Evolutionary conservation across 2,113 vertebrate genomes (phyloP).

Genomic region (Pipa parva): DNA sequence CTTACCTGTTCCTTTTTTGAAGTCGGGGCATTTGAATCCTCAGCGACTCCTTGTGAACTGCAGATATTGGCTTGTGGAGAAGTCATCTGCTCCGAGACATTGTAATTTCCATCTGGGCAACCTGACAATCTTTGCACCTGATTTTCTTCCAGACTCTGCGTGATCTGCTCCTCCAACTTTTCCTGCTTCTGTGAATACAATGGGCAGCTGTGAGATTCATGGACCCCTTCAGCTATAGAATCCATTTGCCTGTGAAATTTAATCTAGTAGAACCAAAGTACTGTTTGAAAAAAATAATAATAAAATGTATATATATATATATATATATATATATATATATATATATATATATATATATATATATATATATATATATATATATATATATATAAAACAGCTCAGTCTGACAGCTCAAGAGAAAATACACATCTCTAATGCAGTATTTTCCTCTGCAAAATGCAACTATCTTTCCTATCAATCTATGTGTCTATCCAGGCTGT

Average conservation of each 20-base stretch:
- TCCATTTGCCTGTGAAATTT: constrained; percentile 18
- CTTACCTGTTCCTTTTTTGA: not conserved
- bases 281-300: not conserved
- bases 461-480: not conserved
- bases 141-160: not conserved
- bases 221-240: not conserved
- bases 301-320: too few relatives aligned
- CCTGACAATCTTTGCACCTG: constrained; percentile 11
- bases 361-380: too few relatives aligned
- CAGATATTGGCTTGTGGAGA: not conserved
- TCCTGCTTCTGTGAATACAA: not conserved
- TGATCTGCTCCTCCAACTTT: not conserved
- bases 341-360: too few relatives aligned
- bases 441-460: not conserved
- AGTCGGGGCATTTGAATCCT: not conserved
- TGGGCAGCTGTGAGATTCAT: not conserved
- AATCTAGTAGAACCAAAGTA: constrained; percentile 10
- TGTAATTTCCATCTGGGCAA: not conserved
- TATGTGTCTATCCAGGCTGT: not conserved
- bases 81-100: not conserved
- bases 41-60: not conserved
- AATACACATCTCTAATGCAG: not conserved
- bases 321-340: too few relatives aligned
- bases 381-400: too few relatives aligned
- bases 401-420: not conserved